Evolutionary conservation across 2,797 vertebrate species (phyloP).

Genomic region (Neostethus bicornis): DNA sequence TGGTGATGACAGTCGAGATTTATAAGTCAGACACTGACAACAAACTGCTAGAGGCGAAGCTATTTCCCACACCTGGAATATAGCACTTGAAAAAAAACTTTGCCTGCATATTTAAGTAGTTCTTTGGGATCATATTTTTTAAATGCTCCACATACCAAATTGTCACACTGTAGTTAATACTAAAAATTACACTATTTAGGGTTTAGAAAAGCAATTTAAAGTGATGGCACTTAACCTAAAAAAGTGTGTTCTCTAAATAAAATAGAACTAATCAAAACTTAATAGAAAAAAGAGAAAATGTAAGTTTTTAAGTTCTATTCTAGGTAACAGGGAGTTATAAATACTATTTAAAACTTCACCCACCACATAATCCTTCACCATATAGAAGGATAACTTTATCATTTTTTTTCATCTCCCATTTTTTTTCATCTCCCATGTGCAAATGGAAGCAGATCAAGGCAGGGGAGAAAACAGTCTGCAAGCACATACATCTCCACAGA

Average conservation of each 20-base stretch:
- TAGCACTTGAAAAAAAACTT: slow-evolving; percentile 21
- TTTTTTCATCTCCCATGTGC: slow-evolving; percentile 19
- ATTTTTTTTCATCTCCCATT: slow-evolving; percentile 18
- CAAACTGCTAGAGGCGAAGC: slow-evolving; percentile 36
- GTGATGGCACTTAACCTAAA: not conserved
- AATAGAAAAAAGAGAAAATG: slow-evolving; percentile 38
- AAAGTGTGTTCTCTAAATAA: not conserved
- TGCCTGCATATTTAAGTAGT: slow-evolving; percentile 26
- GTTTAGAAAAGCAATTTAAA: not conserved
- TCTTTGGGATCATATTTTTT: not conserved
- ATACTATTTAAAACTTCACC: slow-evolving; percentile 28
- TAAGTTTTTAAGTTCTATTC: slow-evolving; percentile 59
- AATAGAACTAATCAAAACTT: too few species aligned
- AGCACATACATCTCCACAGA: slow-evolving; percentile 1
- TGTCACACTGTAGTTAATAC: slow-evolving; percentile 6
- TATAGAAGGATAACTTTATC: slow-evolving; percentile 29
- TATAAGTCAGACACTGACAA: slow-evolving; percentile 55
- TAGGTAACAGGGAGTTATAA: slow-evolving; percentile 69
- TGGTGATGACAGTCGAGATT: slow-evolving; percentile 54
- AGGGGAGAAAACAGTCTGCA: not conserved
- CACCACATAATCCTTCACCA: slow-evolving; percentile 51
- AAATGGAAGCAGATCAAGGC: slow-evolving; percentile 13
- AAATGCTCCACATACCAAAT: slow-evolving; percentile 16
- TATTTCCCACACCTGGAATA: slow-evolving; percentile 59
- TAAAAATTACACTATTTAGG: not conserved